Base-by-base conservation (phyloP, 2,797 vertebrate genomes). In the Mus minutoides region DNA sequence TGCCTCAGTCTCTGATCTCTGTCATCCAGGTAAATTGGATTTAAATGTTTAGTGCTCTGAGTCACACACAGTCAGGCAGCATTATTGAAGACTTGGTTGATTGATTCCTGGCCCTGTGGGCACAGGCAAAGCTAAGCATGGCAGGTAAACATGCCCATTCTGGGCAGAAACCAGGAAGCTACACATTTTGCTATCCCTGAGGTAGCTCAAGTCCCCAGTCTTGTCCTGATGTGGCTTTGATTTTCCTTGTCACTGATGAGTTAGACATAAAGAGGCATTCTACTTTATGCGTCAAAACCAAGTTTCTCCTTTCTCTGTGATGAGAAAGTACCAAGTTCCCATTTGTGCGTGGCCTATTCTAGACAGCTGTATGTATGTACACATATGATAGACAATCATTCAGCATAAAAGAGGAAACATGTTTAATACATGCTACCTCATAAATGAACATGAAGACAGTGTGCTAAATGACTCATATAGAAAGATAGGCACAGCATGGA, bases 11-110 rank as follows among this genome's bases (percentile, higher is more conserved):
- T 69, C 67, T 6, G 26, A 54, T 89, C 90, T 95, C 96, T 97
- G 83, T 84, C 92, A 94, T 77, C 71, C 46, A 87, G 16, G 88
- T 75, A 97, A 96, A 96, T 79, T 94, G 91, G 88, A 92, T 97
- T 97, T 93, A 91, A 92, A 73, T 96, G 88, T 90, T 96, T 79
- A 80, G 89, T 26, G 76, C 87, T 97, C 83, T 90, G 86, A 95
- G 94, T 43, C 87, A 92, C 7, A 0, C 58, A 54, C 11, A 43
- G 73, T 93, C 89, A 90, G 78, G 52, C 52, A 92, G 34, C 86
- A 96, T 98, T 97, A 96, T 86, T 93, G 93, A 94, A 84, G 95
- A 96, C 88, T 9, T 9, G 37, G n/a, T 85, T 97, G 95, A 97
- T 93, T 96, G 94, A 96, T 77, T 95, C 67, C 82, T 34, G 49